phyloP scores from a whole-genome alignment of 1,140 invertebrate species.

The Macrocentrus cingulum region DNA sequence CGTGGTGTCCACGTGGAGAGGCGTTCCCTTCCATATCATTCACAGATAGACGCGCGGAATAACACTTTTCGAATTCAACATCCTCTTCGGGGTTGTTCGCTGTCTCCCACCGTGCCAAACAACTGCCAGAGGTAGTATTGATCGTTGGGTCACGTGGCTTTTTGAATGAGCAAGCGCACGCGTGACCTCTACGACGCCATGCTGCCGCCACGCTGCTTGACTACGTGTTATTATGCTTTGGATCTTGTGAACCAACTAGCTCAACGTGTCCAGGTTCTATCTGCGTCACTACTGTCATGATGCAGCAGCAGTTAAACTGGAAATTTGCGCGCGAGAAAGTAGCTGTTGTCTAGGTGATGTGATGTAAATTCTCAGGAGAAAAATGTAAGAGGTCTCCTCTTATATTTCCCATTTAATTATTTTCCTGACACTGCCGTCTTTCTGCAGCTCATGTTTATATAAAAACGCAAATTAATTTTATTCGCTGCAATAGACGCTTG shows the following conservation, averaged over 20 bases:
- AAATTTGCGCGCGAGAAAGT: no score
- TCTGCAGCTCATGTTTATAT: no score
- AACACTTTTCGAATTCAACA: conserved; percentile 61
- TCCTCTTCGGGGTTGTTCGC: conserved; percentile 40
- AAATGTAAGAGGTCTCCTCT: no score
- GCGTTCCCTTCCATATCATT: conserved; percentile 61
- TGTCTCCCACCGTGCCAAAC: conserved; percentile 4
- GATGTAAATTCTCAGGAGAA: no score
- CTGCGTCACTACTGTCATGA: not conserved
- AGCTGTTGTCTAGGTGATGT: no score
- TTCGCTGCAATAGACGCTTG: no score
- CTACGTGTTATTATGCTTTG: conserved; percentile 10
- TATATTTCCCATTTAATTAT: no score
- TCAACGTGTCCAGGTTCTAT: conserved; percentile 17
- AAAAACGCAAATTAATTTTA: no score
- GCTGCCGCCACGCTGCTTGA: conserved; percentile 43
- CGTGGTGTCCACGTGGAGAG: conserved; percentile 59
- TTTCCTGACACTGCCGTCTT: no score
- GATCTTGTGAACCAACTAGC: conserved; percentile 15
- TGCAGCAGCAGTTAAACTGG: no score
- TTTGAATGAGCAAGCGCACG: conserved; percentile 38
- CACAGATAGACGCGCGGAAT: conserved; percentile 60
- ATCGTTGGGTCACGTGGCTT: conserved; percentile 55
- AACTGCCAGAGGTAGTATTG: conserved; percentile 41
- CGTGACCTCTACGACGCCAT: conserved; percentile 54